Evolutionary conservation across 1,140 invertebrate genomes (phyloP).

Genomic region (Cotesia vestalis): DNA sequence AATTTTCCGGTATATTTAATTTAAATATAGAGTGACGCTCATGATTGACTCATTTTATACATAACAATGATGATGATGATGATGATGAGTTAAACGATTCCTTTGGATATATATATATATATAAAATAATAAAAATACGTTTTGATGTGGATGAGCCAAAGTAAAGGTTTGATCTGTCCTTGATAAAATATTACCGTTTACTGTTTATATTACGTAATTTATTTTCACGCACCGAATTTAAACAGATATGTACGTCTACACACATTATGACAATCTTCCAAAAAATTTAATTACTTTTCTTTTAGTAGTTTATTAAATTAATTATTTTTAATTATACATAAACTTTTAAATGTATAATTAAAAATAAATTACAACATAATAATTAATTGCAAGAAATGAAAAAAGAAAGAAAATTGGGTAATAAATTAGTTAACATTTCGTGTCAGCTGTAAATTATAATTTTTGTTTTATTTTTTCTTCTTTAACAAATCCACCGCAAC

Average conservation of each 20-base stretch:
- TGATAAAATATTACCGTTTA: not conserved
- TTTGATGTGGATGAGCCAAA: too few relatives aligned
- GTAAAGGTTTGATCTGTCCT: conserved; percentile 1
- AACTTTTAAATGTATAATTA: conserved; percentile 1
- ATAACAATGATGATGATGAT: too few relatives aligned
- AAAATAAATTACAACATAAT: not conserved
- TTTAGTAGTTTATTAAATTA: not conserved
- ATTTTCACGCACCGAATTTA: conserved; percentile 14
- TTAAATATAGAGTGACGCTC: not conserved
- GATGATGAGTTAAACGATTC: too few relatives aligned
- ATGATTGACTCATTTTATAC: too few relatives aligned
- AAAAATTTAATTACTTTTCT: not conserved
- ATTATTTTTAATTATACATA: too few relatives aligned
- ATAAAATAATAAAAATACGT: too few relatives aligned
- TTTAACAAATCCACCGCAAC: not conserved
- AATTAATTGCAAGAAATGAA: not conserved
- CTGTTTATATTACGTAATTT: not conserved
- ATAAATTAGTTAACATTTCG: conserved; percentile 4
- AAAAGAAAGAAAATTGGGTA: not conserved
- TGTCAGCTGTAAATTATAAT: not conserved
- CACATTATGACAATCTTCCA: too few relatives aligned
- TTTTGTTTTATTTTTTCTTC: not conserved
- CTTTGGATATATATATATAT: too few relatives aligned
- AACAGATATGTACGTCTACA: not conserved
- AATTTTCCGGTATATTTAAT: not conserved